Percentiles rank a stretch among this genome's conserved stretches.
These are phyloP conservation scores for Cantharis rustica DNA, from an alignment of 2,888 invertebrate genomes.

Conservation along the genomic window DNA sequence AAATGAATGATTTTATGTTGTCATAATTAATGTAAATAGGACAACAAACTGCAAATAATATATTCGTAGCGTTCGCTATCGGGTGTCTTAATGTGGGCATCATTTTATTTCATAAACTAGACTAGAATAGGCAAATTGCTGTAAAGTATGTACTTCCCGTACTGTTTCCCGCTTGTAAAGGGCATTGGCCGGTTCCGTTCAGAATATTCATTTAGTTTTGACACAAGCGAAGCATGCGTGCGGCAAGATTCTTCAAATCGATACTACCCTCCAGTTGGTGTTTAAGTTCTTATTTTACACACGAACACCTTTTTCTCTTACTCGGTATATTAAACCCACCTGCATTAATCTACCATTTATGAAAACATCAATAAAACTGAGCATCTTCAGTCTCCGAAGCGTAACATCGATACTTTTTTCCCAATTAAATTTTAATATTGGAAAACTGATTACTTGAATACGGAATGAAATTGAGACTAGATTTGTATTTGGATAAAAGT, in stretches of 20 bases:
- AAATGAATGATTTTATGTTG: slow-evolving; percentile 1
- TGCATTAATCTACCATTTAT: not conserved
- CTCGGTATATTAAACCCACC: not conserved
- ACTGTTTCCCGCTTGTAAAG: slow-evolving; percentile 40
- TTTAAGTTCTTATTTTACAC: slow-evolving; percentile 22
- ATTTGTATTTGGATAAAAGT: not conserved
- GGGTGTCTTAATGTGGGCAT: slow-evolving; percentile 31
- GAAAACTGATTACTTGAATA: not conserved
- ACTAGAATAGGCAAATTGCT: slow-evolving; percentile 46
- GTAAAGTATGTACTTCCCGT: slow-evolving; percentile 49
- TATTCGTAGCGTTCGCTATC: slow-evolving; percentile 22
- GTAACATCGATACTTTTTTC: not conserved
- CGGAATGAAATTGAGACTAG: not conserved
- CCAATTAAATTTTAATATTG: not conserved
- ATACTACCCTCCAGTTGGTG: slow-evolving; percentile 31
- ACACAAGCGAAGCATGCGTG: slow-evolving; percentile 40
- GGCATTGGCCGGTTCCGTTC: slow-evolving; percentile 46
- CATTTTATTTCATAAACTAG: slow-evolving; percentile 28
- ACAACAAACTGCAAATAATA: slow-evolving; percentile 22
- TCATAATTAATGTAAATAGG: slow-evolving; percentile 26
- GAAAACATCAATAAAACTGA: not conserved
- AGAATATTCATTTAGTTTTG: slow-evolving; percentile 34
- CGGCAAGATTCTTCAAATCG: slow-evolving; percentile 31
- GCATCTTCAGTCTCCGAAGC: not conserved
- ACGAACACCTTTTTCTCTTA: slow-evolving; percentile 30